Base-by-base conservation (phyloP, 2,113 vertebrate genomes). In the Hippocampus barbouri region DNA sequence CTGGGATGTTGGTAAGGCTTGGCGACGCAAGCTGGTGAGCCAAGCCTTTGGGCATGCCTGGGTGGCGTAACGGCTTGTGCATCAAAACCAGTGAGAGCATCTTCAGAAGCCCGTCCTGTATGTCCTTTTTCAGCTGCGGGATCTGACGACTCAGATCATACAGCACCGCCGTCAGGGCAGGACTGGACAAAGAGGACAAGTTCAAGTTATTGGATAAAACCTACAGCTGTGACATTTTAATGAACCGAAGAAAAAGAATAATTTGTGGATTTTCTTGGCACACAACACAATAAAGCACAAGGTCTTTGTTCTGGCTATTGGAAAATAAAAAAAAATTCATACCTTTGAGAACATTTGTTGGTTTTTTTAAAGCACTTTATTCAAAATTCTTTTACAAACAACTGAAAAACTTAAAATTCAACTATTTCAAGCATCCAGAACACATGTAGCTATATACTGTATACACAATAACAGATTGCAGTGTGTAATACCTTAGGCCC, bases 41-140 rank as follows among this genome's bases (percentile, higher is more conserved):
- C 73, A 98, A 93, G 75, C 97, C 96, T 80, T 97, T 98, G 56
- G 97, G 97, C 97, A 98, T 99, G 84, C 97, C 97, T 0, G 97
- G 97, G 74, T 99, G 97, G 25, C 97, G 91, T 66, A 99, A 92
- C 0, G 97, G 97, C 69, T 97, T 97, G 91, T 99, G 97, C 97
- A 99, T 99, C 6, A 99, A 89, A 71, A 99, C 97, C 68, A 99
- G 89, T 0, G 97, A 99, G 0, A 99, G 94, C 97, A 99, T 99
- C 90, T 99, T 99, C 84, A 99, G 88, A 34, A 99, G 92, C 10
- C 97, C 97, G 0, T 99, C 97, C 88, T 99, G 97, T 85, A 99
- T 99, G 79, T 99, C 97, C 79, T 98, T 99, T 92, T 99, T 99
- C 78, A 99, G 86, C 90, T 94, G 97, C 0, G 97, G 96, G 84